phyloP scores from a whole-genome alignment of 2,888 invertebrate genomes.

The Conistra vaccinii region DNA sequence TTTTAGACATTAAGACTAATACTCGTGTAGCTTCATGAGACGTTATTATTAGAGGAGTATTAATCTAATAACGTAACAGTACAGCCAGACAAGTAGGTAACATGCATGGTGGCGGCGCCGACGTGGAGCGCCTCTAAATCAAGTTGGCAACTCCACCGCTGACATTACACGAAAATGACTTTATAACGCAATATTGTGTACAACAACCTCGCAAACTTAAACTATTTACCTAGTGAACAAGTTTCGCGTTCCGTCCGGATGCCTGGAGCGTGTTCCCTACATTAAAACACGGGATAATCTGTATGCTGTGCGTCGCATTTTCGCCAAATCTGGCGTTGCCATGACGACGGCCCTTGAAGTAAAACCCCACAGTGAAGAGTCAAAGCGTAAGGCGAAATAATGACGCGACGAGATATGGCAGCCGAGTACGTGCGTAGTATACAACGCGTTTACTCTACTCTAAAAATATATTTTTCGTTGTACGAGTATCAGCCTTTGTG shows the following conservation, averaged over 20 bases:
- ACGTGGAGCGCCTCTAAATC: slow-evolving; percentile 68
- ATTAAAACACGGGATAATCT: slow-evolving; percentile 77
- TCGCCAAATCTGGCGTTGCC: slow-evolving; percentile 83
- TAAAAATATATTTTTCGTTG: slow-evolving; percentile 50
- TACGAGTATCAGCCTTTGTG: slow-evolving; percentile 48
- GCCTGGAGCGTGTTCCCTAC: slow-evolving; percentile 76
- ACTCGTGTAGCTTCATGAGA: slow-evolving; percentile 2
- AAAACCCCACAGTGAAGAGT: slow-evolving; percentile 77
- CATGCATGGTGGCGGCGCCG: slow-evolving; percentile 49
- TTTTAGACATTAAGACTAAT: background rate
- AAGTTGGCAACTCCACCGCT: slow-evolving; percentile 76
- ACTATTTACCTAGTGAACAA: slow-evolving; percentile 86
- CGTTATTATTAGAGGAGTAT: background rate
- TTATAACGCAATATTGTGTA: slow-evolving; percentile 80
- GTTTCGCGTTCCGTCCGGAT: slow-evolving; percentile 81
- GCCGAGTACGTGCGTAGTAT: slow-evolving; percentile 68
- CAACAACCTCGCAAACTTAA: slow-evolving; percentile 77
- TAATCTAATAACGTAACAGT: slow-evolving; percentile 39
- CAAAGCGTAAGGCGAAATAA: slow-evolving; percentile 84
- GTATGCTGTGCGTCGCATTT: slow-evolving; percentile 82
- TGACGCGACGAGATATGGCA: slow-evolving; percentile 84
- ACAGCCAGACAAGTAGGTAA: slow-evolving; percentile 6
- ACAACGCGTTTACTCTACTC: slow-evolving; percentile 44
- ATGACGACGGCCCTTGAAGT: slow-evolving; percentile 81
- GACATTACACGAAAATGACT: slow-evolving; percentile 79